Conservation (phyloP, 2,113 vertebrate species). For the Brachyhypopomus gauderio region DNA sequence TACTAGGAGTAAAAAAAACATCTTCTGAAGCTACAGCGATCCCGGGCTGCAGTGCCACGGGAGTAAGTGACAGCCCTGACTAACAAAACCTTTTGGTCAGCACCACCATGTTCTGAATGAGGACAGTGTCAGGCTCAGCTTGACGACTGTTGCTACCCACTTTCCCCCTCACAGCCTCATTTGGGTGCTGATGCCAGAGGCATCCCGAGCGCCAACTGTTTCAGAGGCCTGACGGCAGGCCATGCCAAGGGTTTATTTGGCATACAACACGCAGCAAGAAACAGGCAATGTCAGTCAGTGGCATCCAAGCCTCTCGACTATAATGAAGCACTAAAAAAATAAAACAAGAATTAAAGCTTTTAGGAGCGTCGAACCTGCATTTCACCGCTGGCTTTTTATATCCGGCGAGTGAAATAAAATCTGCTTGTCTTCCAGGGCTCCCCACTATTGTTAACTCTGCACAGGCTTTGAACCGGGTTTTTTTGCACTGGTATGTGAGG, state of each 20-base stretch:
- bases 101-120: not conserved
- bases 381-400: not conserved
- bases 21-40: too few species aligned
- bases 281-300: slow-evolving; percentile 62
- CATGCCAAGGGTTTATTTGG: slow-evolving; percentile 70
- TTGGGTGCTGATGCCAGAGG: slow-evolving; percentile 62
- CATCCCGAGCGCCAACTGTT: slow-evolving; percentile 61
- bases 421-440: slow-evolving; percentile 12
- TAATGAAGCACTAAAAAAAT: slow-evolving; percentile 48
- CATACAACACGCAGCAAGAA: slow-evolving; percentile 56
- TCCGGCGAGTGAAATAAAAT: not conserved
- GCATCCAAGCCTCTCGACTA: slow-evolving; percentile 56
- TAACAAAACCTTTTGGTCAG: not conserved
- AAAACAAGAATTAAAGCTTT: slow-evolving; percentile 30
- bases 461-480: slow-evolving; percentile 58
- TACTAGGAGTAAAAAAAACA: not conserved
- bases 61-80: not conserved
- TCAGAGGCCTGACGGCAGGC: slow-evolving; percentile 60
- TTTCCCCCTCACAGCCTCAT: slow-evolving; percentile 42
- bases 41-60: not conserved
- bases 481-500: slow-evolving; percentile 56
- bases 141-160: slow-evolving; percentile 27
- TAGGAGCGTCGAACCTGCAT: not conserved
- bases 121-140: slow-evolving; percentile 9
- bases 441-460: slow-evolving; percentile 8